Base-by-base conservation (phyloP, 2,888 invertebrate species). In the Aleiodes leptofemur region DNA sequence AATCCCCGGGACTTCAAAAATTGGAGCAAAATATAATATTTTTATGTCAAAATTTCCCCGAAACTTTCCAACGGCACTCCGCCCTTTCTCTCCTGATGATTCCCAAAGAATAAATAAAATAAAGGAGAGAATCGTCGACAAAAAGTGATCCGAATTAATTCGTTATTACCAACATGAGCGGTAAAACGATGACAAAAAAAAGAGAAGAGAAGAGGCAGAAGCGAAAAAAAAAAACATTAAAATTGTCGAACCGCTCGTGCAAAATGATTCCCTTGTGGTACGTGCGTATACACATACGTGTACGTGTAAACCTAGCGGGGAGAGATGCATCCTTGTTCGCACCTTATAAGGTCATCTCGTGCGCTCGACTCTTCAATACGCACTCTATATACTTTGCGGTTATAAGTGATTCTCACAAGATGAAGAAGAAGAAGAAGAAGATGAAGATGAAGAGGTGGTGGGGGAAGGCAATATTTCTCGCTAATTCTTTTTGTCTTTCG, bases 301-400 rank as follows among this genome's bases (percentile, higher is more conserved):
- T 82, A 80, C 81, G 81, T 81, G 83, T 79, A 81, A 23, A 83
- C 72, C 72, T 82, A 82, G 84, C 83, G 82, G 81, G 83, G 82
- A 83, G 82, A 87, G 87, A 87, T 86, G 86, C 85, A 82, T 86
- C 86, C 86, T 87, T 87, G 85, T 84, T 83, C 87, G 88, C 87
- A 85, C 88, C 88, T 86, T 88, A 86, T 88, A 87, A 84, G 88
- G 88, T 78, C 84, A 88, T 87, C 87, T 29, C 82, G 83, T 82
- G 84, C 77, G 74, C 79, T 79, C 79, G 78, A 76, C 76, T 77
- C 78, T 76, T 74, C 75, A 71, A 77, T 77, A 79, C 76, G 80
- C 78, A 74, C 68, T 68, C 51, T 73, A 72, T 70, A 75, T 66
- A 81, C 77, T 77, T 66, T 69, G 69, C 72, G 77, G 64, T 64